Evolutionary conservation across 2,888 invertebrate species (phyloP), one percentile per base, ranked within the genome.

Genomic region (Villa cingulata): DNA sequence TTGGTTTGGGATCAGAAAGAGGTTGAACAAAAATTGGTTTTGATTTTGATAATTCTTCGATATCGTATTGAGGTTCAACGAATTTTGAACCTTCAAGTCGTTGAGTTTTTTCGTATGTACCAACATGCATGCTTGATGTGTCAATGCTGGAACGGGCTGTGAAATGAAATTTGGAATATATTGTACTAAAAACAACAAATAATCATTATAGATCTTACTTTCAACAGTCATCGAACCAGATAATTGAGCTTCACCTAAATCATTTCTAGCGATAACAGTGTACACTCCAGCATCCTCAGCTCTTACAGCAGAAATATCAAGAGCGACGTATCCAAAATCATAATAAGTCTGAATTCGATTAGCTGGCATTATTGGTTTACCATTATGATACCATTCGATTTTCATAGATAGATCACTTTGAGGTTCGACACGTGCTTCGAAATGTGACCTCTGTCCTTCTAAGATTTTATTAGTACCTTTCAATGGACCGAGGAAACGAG

Each of bases 361-460:
- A 36, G 90, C 90, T 51, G 82, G 80, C 62, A 83, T 85, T 50
- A 98, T 83, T 52, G 89, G 82, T 63, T 86, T 83, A 46, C 92
- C 95, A 70, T 98, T 95, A 61, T 90, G 90, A 65, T 90, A 94
- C 97, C 97, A 98, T 71, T 96, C 95, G 52, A 92, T 83, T 61
- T 78, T 79, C 83, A 97, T 83, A 18, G 86, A 85, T 27, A 91
- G 77, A 70, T 97, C 97, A 62, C 86, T 91, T 67, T 92, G 87
- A 1, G 96, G 97, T 62, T 92, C 90, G 42, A 97, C 87, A 53
- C 94, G 82, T 5, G 87, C 89, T 73, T 95, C 95, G 63, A 95
- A 91, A 62, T 95, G 94, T 54, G 92, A 91, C 42, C 88, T 78
- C 72, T 94, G 92, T 1, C 90, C 89, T 72, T 95, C 94, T 19